A percentile compares a stretch with the other conserved stretches of the same genome.
These are phyloP conservation scores for Aethes cnicana DNA, from an alignment of 2,888 invertebrate genomes.

Conservation along the genomic window DNA sequence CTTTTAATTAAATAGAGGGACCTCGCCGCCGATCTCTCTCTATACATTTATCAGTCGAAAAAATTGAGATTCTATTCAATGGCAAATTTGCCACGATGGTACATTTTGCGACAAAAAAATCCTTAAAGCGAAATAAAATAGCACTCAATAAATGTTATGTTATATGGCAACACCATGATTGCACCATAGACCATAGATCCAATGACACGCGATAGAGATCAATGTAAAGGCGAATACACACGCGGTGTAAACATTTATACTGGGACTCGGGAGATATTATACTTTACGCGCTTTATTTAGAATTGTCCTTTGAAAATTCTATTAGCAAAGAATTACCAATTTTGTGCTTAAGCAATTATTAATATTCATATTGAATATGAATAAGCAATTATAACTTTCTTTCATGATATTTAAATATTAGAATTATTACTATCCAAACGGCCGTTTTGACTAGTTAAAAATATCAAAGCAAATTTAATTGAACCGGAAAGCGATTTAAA, in stretches of 20 bases:
- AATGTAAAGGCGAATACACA: slow-evolving; percentile 34
- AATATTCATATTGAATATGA: too few species aligned
- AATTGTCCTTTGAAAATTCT: too few species aligned
- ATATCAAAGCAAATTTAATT: neutral
- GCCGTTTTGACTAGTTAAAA: slow-evolving; percentile 27
- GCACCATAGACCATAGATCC: slow-evolving; percentile 46
- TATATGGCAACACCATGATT: slow-evolving; percentile 49
- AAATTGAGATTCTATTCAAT: too few species aligned
- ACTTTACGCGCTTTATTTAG: slow-evolving; percentile 26
- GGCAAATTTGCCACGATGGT: slow-evolving; percentile 37
- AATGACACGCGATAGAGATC: slow-evolving; percentile 55
- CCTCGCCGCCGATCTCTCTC: too few species aligned
- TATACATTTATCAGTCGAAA: too few species aligned
- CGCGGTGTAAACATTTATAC: slow-evolving; percentile 6
- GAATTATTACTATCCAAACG: slow-evolving; percentile 1
- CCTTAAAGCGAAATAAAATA: slow-evolving; percentile 30
- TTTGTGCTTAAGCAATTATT: too few species aligned
- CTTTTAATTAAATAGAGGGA: too few species aligned
- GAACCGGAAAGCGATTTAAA: neutral
- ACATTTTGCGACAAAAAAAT: slow-evolving; percentile 25
- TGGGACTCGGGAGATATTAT: slow-evolving; percentile 17
- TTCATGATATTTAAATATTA: too few species aligned
- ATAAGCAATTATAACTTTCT: too few species aligned
- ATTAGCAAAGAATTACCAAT: too few species aligned
- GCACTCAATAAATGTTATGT: slow-evolving; percentile 25